Evolutionary conservation across 2,113 vertebrate genomes (phyloP).

Genomic region (Suricata suricatta): DNA sequence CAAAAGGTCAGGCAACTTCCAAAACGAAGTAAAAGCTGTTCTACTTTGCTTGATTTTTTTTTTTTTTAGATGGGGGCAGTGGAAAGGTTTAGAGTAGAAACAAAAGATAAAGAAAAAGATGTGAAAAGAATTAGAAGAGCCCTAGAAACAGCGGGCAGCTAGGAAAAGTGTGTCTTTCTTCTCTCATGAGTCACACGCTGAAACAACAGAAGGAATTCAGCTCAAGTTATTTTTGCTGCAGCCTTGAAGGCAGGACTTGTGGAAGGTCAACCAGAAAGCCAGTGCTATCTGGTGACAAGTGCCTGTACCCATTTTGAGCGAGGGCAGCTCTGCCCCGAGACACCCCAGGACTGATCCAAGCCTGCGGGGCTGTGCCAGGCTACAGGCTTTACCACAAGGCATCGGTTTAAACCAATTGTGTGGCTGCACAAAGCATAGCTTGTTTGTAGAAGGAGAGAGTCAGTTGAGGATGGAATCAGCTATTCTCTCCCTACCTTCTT

Average conservation of each 20-base stretch:
- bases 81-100: background rate
- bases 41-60: background rate
- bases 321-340: constrained; percentile 76
- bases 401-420: constrained; percentile 79
- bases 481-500: constrained; percentile 41
- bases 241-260: constrained; percentile 25
- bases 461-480: constrained; percentile 45
- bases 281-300: constrained; percentile 82
- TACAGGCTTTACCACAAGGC: constrained; percentile 84
- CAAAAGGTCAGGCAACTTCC: background rate
- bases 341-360: constrained; percentile 75
- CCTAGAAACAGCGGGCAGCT: background rate
- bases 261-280: constrained; percentile 83
- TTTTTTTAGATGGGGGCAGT: fast-evolving
- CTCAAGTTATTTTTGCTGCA: background rate
- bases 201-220: constrained; percentile 35
- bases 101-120: background rate
- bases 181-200: background rate
- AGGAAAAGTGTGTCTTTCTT: constrained; percentile 49
- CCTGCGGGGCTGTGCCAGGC: constrained; percentile 63
- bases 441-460: constrained; percentile 86
- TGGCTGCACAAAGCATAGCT: constrained; percentile 85
- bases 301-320: constrained; percentile 78
- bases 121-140: background rate
- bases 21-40: constrained; percentile 46